These are phyloP conservation scores for Argyrosomus regius DNA, from an alignment of 2,797 vertebrate genomes.

Conservation along the genomic window DNA sequence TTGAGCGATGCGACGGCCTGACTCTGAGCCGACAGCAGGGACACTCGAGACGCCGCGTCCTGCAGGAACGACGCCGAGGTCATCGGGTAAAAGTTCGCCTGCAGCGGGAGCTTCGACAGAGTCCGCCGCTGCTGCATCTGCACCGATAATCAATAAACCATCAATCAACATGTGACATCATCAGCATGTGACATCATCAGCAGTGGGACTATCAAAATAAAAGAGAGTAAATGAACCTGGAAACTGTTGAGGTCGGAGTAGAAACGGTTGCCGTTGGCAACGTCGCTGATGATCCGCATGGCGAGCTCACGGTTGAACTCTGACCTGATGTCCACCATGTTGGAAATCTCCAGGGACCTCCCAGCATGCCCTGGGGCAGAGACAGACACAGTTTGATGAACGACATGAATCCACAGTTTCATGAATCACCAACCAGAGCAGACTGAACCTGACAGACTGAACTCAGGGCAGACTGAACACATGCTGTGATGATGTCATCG, in stretches of 20 bases:
- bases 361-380: conserved; percentile 88
- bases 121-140: conserved; percentile 92
- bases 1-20: conserved; percentile 88
- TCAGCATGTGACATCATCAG: no score
- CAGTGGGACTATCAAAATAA: no score
- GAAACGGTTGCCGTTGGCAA: conserved; percentile 89
- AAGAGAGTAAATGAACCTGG: conserved; percentile 83
- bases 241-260: conserved; percentile 94
- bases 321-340: conserved; percentile 92
- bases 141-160: conserved; percentile 14
- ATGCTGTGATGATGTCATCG: no score
- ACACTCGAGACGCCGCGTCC: conserved; percentile 84
- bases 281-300: conserved; percentile 90
- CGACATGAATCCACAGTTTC: not conserved
- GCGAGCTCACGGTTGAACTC: conserved; percentile 92
- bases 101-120: conserved; percentile 91
- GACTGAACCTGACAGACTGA: no score
- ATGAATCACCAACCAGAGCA: no score
- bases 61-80: conserved; percentile 90
- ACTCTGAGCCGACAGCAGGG: conserved; percentile 92
- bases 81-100: conserved; percentile 96
- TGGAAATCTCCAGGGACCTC: conserved; percentile 90
- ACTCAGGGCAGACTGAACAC: not conserved
- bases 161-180: not conserved
- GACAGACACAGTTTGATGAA: not conserved